Evolutionary conservation across 2,888 invertebrate species (phyloP).

Genomic region (Nomada lathburiana): DNA sequence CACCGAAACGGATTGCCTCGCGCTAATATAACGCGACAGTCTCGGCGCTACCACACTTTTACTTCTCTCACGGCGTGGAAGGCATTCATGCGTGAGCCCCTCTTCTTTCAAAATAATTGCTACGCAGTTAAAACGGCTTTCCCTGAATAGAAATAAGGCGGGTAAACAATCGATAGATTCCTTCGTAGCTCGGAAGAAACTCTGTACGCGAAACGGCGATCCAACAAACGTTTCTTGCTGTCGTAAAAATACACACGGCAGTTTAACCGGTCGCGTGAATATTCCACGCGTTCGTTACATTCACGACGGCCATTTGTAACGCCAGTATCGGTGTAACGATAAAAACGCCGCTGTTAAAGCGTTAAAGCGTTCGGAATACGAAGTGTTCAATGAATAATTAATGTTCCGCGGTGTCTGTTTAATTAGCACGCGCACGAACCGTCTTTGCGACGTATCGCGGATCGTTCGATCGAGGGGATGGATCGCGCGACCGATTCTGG

Average conservation of each 20-base stretch:
- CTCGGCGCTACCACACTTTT: neutral
- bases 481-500: conserved; percentile 50
- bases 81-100: neutral
- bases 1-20: too few relatives aligned
- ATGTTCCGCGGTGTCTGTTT: conserved; percentile 1
- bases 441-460: conserved; percentile 41
- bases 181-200: neutral
- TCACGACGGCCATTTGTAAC: neutral
- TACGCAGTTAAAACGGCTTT: neutral
- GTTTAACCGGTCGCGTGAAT: neutral
- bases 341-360: too few relatives aligned
- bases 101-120: neutral
- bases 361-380: neutral
- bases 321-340: neutral
- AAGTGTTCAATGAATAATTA: neutral
- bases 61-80: neutral
- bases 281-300: neutral
- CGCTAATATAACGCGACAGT: neutral
- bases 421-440: conserved; percentile 48
- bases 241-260: neutral
- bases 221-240: neutral
- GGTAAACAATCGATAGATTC: conserved; percentile 1
- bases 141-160: conserved; percentile 1
- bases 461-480: conserved; percentile 1
- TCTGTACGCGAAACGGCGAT: neutral